These are phyloP conservation scores for Tenthredo distinguenda DNA, from an alignment of 2,888 invertebrate genomes.

Conservation along the genomic window DNA sequence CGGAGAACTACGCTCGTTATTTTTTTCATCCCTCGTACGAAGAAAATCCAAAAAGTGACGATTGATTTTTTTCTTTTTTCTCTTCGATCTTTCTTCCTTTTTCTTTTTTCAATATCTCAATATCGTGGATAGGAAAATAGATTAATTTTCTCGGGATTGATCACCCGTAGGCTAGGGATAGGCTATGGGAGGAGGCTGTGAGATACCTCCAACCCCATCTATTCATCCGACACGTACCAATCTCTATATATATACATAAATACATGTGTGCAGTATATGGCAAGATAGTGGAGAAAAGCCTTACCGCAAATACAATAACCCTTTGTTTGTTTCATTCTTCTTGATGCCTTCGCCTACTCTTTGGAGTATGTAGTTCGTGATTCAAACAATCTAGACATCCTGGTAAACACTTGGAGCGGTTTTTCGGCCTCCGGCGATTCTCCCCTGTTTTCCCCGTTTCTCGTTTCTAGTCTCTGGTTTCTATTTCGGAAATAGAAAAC, in stretches of 20 bases:
- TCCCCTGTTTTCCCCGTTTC: background rate
- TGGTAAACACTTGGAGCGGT: slow-evolving; percentile 69
- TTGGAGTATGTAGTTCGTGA: slow-evolving; percentile 64
- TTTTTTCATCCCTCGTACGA: too few species aligned
- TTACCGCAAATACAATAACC: slow-evolving; percentile 75
- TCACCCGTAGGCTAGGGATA: background rate
- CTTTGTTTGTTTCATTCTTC: slow-evolving; percentile 75
- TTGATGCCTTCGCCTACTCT: slow-evolving; percentile 55
- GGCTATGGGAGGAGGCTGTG: too few species aligned
- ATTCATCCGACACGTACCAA: slow-evolving; percentile 13
- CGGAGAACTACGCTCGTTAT: too few species aligned
- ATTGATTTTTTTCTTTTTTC: too few species aligned
- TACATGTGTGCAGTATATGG: too few species aligned
- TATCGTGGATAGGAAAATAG: background rate
- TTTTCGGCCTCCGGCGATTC: slow-evolving; percentile 67
- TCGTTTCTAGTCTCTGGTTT: background rate
- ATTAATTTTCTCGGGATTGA: background rate
- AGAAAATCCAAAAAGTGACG: too few species aligned
- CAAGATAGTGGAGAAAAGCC: slow-evolving; percentile 60
- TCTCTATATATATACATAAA: too few species aligned
- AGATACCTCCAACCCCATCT: background rate
- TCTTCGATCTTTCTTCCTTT: too few species aligned
- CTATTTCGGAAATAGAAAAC: too few species aligned
- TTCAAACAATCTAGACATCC: slow-evolving; percentile 75
- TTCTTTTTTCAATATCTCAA: too few species aligned